Evolutionary conservation across 2,113 vertebrate genomes (phyloP).

Genomic region (Verasper variegatus): DNA sequence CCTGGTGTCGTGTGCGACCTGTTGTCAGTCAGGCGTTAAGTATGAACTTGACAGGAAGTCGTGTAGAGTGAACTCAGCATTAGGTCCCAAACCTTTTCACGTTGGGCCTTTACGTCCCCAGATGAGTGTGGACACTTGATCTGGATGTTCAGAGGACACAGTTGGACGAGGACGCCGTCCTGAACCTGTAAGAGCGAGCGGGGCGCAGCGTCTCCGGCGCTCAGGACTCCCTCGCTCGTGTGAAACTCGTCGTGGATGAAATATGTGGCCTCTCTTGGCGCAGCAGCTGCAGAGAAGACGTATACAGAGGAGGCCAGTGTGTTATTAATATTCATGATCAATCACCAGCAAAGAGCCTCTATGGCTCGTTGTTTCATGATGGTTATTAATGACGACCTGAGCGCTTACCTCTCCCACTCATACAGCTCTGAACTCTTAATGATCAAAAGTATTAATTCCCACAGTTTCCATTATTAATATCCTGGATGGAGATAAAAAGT

Average conservation of each 20-base stretch:
- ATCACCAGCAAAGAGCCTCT: constrained; percentile 51
- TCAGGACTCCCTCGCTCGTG: no score
- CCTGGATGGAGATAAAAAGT: constrained; percentile 77
- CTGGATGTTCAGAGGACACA: no score
- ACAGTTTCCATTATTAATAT: constrained; percentile 82
- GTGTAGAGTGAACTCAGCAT: no score
- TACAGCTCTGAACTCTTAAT: constrained; percentile 71
- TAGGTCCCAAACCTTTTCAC: no score
- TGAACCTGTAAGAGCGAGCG: no score
- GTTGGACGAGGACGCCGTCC: no score
- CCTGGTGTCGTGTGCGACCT: no score
- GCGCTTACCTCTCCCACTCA: constrained; percentile 56
- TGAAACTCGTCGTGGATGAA: constrained; percentile 22
- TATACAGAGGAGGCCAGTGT: constrained; percentile 23
- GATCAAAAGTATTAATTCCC: constrained; percentile 81
- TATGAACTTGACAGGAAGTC: no score
- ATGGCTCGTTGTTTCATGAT: constrained; percentile 50
- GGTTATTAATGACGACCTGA: constrained; percentile 73
- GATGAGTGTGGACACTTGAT: no score
- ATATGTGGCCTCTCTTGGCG: constrained; percentile 10
- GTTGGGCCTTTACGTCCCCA: no score
- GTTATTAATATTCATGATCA: constrained; percentile 70
- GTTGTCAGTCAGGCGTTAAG: no score
- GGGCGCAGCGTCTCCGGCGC: neutral
- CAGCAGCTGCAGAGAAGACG: constrained; percentile 37